phyloP scores from a whole-genome alignment of 2,888 invertebrate species.

The Vesta saturnalis region DNA sequence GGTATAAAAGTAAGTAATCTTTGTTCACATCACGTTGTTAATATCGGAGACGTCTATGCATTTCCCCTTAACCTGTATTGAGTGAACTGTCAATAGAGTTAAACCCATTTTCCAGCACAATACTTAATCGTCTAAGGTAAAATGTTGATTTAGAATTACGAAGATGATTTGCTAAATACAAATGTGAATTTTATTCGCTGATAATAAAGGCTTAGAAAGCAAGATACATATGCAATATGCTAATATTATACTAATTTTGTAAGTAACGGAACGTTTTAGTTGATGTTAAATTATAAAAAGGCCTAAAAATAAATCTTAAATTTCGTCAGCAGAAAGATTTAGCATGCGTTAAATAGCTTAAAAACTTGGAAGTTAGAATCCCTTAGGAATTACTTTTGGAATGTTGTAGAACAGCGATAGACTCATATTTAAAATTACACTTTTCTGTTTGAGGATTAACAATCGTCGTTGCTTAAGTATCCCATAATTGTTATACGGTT shows the following conservation, averaged over 20 bases:
- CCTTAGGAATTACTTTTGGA: no score
- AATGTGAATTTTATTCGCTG: not conserved
- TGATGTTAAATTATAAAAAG: not conserved
- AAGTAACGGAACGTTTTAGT: not conserved
- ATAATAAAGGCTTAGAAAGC: no score
- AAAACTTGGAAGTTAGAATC: no score
- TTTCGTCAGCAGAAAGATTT: conserved; percentile 1
- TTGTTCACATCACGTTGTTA: conserved; percentile 23
- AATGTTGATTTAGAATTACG: no score
- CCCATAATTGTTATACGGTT: no score
- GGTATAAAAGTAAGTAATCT: conserved; percentile 17
- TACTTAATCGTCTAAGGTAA: conserved; percentile 12
- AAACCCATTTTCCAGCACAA: conserved; percentile 14
- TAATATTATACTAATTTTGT: no score
- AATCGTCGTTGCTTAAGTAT: no score
- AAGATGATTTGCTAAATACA: conserved; percentile 11
- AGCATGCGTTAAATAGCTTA: not conserved
- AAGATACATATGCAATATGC: no score
- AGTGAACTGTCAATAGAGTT: conserved; percentile 19
- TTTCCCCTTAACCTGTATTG: conserved; percentile 13
- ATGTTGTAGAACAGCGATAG: no score
- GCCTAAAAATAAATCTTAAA: not conserved
- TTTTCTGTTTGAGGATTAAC: no score
- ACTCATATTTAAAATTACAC: no score
- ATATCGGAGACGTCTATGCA: conserved; percentile 20